phyloP scores from a whole-genome alignment of 1,140 invertebrate species.

The Ceratina australensis region DNA sequence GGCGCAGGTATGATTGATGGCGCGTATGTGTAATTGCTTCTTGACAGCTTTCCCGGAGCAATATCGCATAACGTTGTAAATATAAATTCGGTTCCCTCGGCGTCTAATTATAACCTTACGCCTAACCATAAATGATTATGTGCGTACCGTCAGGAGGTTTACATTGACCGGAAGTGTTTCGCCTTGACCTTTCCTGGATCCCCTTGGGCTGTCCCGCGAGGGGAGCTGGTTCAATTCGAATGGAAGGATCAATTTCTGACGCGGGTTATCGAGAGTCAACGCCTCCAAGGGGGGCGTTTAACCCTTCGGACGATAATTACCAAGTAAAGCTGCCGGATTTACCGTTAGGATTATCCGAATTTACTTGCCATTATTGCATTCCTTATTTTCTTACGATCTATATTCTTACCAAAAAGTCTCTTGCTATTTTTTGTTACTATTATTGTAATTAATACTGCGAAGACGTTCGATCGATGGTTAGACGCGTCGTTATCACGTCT shows the following conservation, averaged over 20 bases:
- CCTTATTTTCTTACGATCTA: too few species aligned
- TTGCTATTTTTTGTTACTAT: too few species aligned
- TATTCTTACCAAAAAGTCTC: too few species aligned
- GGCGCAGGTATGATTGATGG: background rate
- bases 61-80: conserved; percentile 19
- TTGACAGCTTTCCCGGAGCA: background rate
- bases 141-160: conserved; percentile 7
- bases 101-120: conserved; percentile 26
- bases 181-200: conserved; percentile 27
- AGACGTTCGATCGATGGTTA: too few species aligned
- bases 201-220: background rate
- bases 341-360: too few species aligned
- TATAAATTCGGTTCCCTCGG: conserved; percentile 10
- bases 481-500: too few species aligned
- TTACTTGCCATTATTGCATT: too few species aligned
- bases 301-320: too few species aligned
- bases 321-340: too few species aligned
- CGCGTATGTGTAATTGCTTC: background rate
- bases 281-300: too few species aligned
- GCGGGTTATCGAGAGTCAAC: too few species aligned
- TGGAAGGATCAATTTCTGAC: background rate
- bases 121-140: conserved; percentile 26
- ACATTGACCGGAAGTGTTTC: conserved; percentile 34
- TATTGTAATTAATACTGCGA: too few species aligned
- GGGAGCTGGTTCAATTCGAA: background rate